Conservation (phyloP, 1,140 invertebrate genomes). For the Eriosoma lanigerum region DNA sequence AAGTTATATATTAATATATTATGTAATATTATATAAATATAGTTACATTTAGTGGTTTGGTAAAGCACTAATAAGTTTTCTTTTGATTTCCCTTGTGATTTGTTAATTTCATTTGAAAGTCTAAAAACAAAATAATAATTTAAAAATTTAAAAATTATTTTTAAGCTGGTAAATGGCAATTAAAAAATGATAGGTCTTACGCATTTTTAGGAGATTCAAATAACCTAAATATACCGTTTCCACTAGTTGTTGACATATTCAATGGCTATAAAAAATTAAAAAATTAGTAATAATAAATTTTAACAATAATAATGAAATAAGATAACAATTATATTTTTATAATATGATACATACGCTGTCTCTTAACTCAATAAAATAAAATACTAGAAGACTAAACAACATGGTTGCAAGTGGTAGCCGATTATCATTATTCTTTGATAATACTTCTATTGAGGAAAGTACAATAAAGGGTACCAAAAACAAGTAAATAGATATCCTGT, state of each 20-base stretch:
- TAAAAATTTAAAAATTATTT: neutral
- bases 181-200: neutral
- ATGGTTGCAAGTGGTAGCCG: slow-evolving; percentile 15
- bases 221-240: slow-evolving; percentile 41
- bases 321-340: too few species aligned
- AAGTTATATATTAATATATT: neutral
- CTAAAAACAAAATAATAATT: slow-evolving; percentile 7
- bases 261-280: slow-evolving; percentile 25
- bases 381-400: slow-evolving; percentile 34
- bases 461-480: slow-evolving; percentile 38
- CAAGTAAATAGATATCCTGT: slow-evolving; percentile 43
- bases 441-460: slow-evolving; percentile 8
- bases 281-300: slow-evolving; percentile 18
- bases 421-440: slow-evolving; percentile 29
- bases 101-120: neutral
- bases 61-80: slow-evolving; percentile 23
- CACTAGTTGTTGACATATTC: slow-evolving; percentile 33
- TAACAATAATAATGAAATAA: neutral
- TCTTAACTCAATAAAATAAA: slow-evolving; percentile 42
- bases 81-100: slow-evolving; percentile 2
- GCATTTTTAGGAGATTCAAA: slow-evolving; percentile 30
- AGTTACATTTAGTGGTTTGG: slow-evolving; percentile 47
- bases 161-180: neutral
- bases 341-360: slow-evolving; percentile 30
- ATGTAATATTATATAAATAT: neutral